Evolutionary conservation across 2,113 vertebrate species (phyloP), one percentile per base, ranked within the genome.

Genomic region (Nipponia nippon): DNA sequence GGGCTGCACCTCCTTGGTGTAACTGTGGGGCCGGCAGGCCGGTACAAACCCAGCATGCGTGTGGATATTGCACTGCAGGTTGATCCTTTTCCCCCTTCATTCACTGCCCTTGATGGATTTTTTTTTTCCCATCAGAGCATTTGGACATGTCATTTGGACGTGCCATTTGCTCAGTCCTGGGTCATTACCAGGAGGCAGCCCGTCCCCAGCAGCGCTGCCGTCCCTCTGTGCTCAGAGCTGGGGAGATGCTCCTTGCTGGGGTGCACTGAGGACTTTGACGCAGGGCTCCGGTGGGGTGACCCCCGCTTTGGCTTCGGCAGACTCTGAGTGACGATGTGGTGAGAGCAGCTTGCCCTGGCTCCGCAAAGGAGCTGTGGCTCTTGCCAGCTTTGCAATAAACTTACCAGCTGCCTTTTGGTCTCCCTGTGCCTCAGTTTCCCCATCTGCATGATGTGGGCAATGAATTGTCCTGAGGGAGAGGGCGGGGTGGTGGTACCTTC

Each of bases 201-300:
- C 0, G 0, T 27, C 16, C 50, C 50, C 77, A 20, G 50, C 27
- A 66, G 18, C 14, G 6, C 76, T 11, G 10, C 42, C 6, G 7
- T 23, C 46, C 55, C 25, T n/a, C 59, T 14, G 66, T 47, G 81
- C 88, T 52, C 76, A 25, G 18, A 15, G 50, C 49, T 25, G 29
- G 50, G 27, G 63, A 70, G 42, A 14, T 63, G 55, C 26, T 75
- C 36, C 44, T n/a, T 34, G 83, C 44, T 9, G 7, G 71, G n/a
- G 23, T 16, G 49, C 13, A 40, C n/a, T 29, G 52, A 20, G 40
- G 58, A 30, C 38, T 32, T 15, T 6, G 21, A 9, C 20, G 9
- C 6, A 30, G 42, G 63, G 10, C 16, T 40, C 2, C 1, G 10
- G 29, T 8, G 67, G 6, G 16, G 18, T 40, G 52, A n/a, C 6